Conservation (phyloP, 2,888 invertebrate genomes). For the Drosophila niveifrons region DNA sequence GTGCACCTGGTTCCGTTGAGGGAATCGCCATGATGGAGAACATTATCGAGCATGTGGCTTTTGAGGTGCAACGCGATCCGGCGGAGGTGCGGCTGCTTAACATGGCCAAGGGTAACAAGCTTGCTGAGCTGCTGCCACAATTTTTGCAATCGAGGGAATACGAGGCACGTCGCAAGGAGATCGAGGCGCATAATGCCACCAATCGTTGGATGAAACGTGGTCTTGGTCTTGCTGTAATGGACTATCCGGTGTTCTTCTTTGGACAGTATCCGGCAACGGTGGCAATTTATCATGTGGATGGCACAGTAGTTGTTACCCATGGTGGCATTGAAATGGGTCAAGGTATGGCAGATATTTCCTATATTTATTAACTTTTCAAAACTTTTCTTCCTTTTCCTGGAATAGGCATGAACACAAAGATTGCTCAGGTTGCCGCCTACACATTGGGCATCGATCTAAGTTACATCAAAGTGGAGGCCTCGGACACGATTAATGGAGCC, state of each 20-base stretch:
- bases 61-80: constrained; percentile 87
- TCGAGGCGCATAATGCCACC: constrained; percentile 88
- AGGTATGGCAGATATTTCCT: constrained; percentile 85
- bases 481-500: constrained; percentile 88
- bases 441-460: constrained; percentile 89
- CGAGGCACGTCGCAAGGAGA: constrained; percentile 86
- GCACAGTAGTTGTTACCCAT: constrained; percentile 89
- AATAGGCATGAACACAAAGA: constrained; percentile 87
- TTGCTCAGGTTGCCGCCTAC: constrained; percentile 91
- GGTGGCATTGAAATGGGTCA: constrained; percentile 93
- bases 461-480: constrained; percentile 87
- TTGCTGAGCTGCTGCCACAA: constrained; percentile 86
- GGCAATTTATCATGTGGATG: constrained; percentile 90
- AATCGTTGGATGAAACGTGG: constrained; percentile 94
- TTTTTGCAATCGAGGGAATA: constrained; percentile 87
- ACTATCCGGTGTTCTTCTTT: constrained; percentile 87
- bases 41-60: constrained; percentile 89
- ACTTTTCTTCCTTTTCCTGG: no score
- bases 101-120: constrained; percentile 83
- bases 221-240: constrained; percentile 89
- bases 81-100: constrained; percentile 87
- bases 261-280: constrained; percentile 88
- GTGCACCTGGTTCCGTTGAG: constrained; percentile 89
- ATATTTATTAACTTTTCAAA: constrained; percentile 59
- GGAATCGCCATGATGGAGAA: constrained; percentile 88